These are phyloP conservation scores for Gymnocheta viridis DNA, from an alignment of 2,888 invertebrate species.

Conservation along the genomic window DNA sequence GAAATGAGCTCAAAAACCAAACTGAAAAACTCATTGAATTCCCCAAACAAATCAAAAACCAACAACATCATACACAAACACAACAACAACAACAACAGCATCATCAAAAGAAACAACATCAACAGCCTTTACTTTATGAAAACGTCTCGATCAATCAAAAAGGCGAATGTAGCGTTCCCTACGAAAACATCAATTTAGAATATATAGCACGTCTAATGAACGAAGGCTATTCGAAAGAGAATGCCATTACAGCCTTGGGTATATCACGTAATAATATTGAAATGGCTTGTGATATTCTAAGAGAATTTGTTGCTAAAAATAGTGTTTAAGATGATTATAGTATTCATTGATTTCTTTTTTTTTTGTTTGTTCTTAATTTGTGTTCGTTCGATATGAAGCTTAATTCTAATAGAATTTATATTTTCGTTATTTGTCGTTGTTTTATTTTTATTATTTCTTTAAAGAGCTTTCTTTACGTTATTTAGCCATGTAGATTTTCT, in stretches of 20 bases:
- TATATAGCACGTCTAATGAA: slow-evolving; percentile 93
- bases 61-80: slow-evolving; percentile 50
- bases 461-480: no score
- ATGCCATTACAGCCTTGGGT: slow-evolving; percentile 94
- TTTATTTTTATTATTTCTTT: no score
- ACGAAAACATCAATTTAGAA: slow-evolving; percentile 95
- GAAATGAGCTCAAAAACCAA: slow-evolving; percentile 59
- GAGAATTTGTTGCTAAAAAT: slow-evolving; percentile 91
- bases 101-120: slow-evolving; percentile 70
- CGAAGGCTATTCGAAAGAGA: slow-evolving; percentile 95
- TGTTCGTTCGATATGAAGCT: no score
- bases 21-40: slow-evolving; percentile 41
- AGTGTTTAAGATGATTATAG: slow-evolving; percentile 79
- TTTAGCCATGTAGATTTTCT: no score
- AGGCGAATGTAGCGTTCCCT: slow-evolving; percentile 85
- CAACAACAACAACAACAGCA: slow-evolving; percentile 68
- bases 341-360: no score
- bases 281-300: slow-evolving; percentile 97
- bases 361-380: no score
- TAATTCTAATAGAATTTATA: no score
- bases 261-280: slow-evolving; percentile 96
- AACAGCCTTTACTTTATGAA: slow-evolving; percentile 81
- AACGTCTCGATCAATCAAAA: slow-evolving; percentile 82
- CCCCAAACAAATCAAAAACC: slow-evolving; percentile 33
- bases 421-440: no score